A percentile compares a stretch with the other conserved stretches of the same genome.
phyloP scores from a whole-genome alignment of 2,113 vertebrate species.

The Eira barbara region DNA sequence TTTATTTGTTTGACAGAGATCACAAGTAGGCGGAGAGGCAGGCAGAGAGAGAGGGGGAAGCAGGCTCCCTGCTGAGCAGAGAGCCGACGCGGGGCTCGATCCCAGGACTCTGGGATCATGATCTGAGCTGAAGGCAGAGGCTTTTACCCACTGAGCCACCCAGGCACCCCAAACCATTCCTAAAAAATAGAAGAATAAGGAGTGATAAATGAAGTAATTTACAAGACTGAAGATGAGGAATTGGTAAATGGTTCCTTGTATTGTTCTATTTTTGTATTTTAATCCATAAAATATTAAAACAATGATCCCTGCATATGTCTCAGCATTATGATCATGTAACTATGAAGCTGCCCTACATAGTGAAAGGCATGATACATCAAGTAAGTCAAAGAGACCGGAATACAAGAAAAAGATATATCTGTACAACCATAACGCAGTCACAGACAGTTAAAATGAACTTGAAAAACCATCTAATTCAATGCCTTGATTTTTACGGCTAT shows the following conservation, averaged over 20 bases:
- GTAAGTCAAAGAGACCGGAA: not conserved
- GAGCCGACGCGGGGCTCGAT: too few species aligned
- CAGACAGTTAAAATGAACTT: not conserved
- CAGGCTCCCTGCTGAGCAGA: too few species aligned
- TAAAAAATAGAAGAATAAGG: not conserved
- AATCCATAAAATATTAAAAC: not conserved
- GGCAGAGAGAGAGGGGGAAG: too few species aligned
- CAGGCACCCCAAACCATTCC: too few species aligned
- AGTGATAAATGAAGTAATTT: not conserved
- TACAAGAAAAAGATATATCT: not conserved
- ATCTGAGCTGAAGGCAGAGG: too few species aligned
- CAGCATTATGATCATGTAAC: not conserved
- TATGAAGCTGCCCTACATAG: not conserved
- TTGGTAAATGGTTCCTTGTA: not conserved
- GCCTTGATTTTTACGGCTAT: not conserved
- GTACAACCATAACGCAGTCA: not conserved
- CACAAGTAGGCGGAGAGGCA: too few species aligned
- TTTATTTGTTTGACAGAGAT: too few species aligned
- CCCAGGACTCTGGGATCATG: too few species aligned
- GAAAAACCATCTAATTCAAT: not conserved
- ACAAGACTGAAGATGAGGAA: not conserved
- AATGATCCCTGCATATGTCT: not conserved
- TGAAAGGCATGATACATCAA: not conserved
- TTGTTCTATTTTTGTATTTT: conserved; percentile 2
- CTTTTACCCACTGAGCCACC: too few species aligned